A percentile compares a stretch with the other conserved stretches of the same genome.
Evolutionary conservation across 1,140 invertebrate genomes (phyloP).

Genomic region (Drosophila sproati): DNA sequence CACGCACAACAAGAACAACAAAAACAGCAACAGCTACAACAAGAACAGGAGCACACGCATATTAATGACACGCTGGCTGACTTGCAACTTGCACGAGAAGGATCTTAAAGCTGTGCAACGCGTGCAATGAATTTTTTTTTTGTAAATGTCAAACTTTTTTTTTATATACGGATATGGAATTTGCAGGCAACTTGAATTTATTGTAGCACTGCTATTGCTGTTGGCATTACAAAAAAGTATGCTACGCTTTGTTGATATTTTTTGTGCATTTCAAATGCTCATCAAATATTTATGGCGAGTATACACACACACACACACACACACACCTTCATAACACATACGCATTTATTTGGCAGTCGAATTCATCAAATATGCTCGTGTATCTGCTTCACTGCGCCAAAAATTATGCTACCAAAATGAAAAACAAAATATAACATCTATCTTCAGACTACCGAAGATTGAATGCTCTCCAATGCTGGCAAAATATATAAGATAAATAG

Average conservation of each 20-base stretch:
- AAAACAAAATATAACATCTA: conserved; percentile 23
- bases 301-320: conserved; percentile 11
- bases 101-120: conserved; percentile 21
- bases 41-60: conserved; percentile 18
- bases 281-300: conserved; percentile 45
- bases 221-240: conserved; percentile 7
- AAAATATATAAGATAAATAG: not conserved
- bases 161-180: not conserved
- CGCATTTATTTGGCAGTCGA: conserved; percentile 29
- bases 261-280: conserved; percentile 19
- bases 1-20: conserved; percentile 32
- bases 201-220: not conserved
- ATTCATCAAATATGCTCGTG: conserved; percentile 44
- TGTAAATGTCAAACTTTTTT: not conserved
- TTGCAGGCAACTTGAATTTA: not conserved
- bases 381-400: conserved; percentile 41
- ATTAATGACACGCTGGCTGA: conserved; percentile 55
- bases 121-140: conserved; percentile 7
- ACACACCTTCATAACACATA: conserved; percentile 9
- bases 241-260: conserved; percentile 11
- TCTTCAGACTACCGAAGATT: not conserved
- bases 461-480: not conserved
- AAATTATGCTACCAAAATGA: conserved; percentile 50
- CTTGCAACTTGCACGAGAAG: conserved; percentile 30
- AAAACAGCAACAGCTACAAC: conserved; percentile 25